phyloP scores from a whole-genome alignment of 2,113 vertebrate species.

The Microcebus griseorufus region DNA sequence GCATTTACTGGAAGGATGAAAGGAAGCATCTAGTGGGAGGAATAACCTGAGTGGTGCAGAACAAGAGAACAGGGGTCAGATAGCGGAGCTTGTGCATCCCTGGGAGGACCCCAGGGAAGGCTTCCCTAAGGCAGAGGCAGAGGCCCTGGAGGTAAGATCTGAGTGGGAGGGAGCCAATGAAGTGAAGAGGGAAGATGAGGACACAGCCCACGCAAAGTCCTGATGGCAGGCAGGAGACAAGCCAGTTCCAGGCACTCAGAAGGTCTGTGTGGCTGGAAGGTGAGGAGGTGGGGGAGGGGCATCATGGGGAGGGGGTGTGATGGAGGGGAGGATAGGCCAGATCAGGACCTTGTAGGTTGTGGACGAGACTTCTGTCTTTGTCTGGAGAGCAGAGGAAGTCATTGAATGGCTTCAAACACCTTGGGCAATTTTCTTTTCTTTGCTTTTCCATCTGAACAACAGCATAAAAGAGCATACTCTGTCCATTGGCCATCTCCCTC shows the following conservation, averaged over 20 bases:
- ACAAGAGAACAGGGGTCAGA: too few relatives aligned
- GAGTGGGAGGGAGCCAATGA: background rate
- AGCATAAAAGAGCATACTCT: too few relatives aligned
- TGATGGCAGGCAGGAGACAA: rapidly evolving
- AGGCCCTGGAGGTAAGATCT: background rate
- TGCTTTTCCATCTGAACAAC: background rate
- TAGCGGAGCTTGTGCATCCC: background rate
- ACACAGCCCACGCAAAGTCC: rapidly evolving
- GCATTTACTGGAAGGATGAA: background rate
- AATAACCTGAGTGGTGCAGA: background rate
- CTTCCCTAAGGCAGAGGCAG: background rate
- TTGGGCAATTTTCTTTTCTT: background rate
- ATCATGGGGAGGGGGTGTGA: too few relatives aligned
- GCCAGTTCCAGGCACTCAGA: background rate
- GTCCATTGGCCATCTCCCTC: background rate
- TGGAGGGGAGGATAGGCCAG: background rate
- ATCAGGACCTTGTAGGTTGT: background rate
- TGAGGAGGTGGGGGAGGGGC: rapidly evolving
- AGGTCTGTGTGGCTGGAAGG: background rate
- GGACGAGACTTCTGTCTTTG: background rate
- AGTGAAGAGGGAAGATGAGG: background rate
- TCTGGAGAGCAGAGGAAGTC: background rate
- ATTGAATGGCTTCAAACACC: background rate
- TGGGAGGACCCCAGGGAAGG: background rate
- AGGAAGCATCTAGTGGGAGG: background rate